phyloP scores from a whole-genome alignment of 2,888 invertebrate species.

The Ommatoiulus sabulosus region DNA sequence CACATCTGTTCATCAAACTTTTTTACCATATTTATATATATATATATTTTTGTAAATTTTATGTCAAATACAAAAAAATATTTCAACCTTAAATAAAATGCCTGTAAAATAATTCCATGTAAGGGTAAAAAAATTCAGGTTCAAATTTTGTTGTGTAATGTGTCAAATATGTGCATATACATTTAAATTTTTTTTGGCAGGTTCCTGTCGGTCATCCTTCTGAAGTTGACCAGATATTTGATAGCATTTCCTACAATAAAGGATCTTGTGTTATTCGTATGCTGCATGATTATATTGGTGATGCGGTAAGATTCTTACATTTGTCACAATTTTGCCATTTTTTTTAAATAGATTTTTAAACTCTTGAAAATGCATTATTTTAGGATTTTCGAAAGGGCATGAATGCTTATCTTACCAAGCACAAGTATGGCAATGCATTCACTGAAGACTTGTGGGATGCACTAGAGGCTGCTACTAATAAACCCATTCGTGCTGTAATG shows the following conservation, averaged over 20 bases:
- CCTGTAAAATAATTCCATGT: too few species aligned
- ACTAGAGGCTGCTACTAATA: slow-evolving; percentile 86
- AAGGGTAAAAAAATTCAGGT: too few species aligned
- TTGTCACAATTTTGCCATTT: neutral
- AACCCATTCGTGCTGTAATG: slow-evolving; percentile 93
- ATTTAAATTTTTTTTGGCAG: slow-evolving; percentile 64
- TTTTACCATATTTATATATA: too few species aligned
- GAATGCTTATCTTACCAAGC: slow-evolving; percentile 86
- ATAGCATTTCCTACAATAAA: slow-evolving; percentile 96
- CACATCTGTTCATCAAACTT: too few species aligned
- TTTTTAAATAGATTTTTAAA: neutral
- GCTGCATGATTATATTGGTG: slow-evolving; percentile 93
- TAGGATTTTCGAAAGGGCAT: slow-evolving; percentile 91
- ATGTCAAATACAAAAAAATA: too few species aligned
- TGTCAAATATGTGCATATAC: too few species aligned
- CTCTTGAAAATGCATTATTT: neutral
- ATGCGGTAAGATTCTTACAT: slow-evolving; percentile 71
- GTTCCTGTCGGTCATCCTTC: slow-evolving; percentile 90
- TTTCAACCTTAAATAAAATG: too few species aligned
- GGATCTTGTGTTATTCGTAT: slow-evolving; percentile 91
- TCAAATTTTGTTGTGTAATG: too few species aligned
- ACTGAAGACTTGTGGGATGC: slow-evolving; percentile 95
- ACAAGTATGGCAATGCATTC: slow-evolving; percentile 89
- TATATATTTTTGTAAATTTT: too few species aligned
- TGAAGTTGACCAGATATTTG: slow-evolving; percentile 97